Percentiles rank a stretch among this genome's conserved stretches.
phyloP scores from a whole-genome alignment of 23 tunicate species.

The Aplidium turbinatum region DNA sequence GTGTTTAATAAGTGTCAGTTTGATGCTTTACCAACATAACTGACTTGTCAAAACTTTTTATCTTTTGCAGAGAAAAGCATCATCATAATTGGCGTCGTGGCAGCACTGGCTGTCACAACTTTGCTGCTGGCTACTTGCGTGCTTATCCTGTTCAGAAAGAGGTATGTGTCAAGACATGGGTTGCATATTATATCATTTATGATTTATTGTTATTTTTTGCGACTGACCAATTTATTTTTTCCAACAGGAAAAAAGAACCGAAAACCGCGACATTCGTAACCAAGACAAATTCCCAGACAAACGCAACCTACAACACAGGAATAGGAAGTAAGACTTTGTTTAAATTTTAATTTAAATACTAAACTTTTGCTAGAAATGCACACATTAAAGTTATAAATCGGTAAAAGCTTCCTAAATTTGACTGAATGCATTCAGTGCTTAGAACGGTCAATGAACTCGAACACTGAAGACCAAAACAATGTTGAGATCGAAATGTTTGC shows the following conservation, averaged over 20 bases:
- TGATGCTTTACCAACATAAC: too few relatives aligned
- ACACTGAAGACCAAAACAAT: too few relatives aligned
- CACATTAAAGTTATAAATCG: neutral
- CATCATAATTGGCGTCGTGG: constrained; percentile 76
- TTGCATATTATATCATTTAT: neutral
- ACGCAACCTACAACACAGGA: constrained; percentile 37
- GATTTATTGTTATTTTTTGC: neutral
- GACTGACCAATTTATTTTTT: too few relatives aligned
- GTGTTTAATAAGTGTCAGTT: too few relatives aligned
- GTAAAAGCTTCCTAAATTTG: too few relatives aligned
- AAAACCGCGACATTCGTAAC: constrained; percentile 44
- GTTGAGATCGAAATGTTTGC: too few relatives aligned
- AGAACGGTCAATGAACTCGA: too few relatives aligned
- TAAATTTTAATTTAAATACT: too few relatives aligned
- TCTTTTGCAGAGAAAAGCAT: constrained; percentile 73
- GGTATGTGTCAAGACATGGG: constrained; percentile 29
- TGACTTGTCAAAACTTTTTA: neutral
- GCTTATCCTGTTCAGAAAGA: constrained; percentile 66
- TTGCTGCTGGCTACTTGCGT: constrained; percentile 75
- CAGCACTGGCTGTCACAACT: constrained; percentile 66
- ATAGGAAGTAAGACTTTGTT: constrained; percentile 35
- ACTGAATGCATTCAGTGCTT: too few relatives aligned
- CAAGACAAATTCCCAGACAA: constrained; percentile 23
- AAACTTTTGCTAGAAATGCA: too few relatives aligned
- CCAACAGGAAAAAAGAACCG: constrained; percentile 78